These are phyloP conservation scores for Perca schrenkii DNA, from an alignment of 2,113 vertebrate genomes.

Conservation along the genomic window DNA sequence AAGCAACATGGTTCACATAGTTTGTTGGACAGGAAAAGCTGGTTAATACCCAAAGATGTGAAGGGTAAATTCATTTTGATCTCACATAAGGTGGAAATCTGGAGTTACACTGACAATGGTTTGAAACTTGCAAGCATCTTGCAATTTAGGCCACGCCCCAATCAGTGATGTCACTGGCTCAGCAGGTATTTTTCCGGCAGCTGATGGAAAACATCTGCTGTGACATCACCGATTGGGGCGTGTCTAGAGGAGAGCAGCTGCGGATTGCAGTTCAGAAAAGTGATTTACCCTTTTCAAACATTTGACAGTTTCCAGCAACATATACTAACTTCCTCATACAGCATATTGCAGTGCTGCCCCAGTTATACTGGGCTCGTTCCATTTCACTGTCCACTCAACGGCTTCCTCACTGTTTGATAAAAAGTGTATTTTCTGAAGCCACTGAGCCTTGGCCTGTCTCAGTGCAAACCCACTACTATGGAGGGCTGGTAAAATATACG, in stretches of 20 bases:
- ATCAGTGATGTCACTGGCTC: conserved; percentile 46
- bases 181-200: conserved; percentile 59
- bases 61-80: conserved; percentile 3
- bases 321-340: conserved; percentile 26
- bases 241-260: conserved; percentile 22
- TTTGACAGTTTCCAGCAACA: conserved; percentile 18
- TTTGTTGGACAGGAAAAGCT: neutral
- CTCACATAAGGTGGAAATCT: neutral
- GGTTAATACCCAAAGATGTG: conserved; percentile 7
- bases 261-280: conserved; percentile 21
- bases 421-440: conserved; percentile 60
- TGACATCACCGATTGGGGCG: conserved; percentile 52
- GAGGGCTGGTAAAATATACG: conserved; percentile 71
- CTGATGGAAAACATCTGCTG: conserved; percentile 51
- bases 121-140: neutral
- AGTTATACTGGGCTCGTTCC: conserved; percentile 44
- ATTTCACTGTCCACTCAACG: conserved; percentile 53
- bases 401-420: conserved; percentile 40
- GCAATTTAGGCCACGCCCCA: neutral
- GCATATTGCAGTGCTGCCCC: conserved; percentile 20
- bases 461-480: conserved; percentile 63
- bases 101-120: neutral
- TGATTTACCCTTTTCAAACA: conserved; percentile 17
- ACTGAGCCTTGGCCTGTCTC: conserved; percentile 54
- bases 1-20: neutral